Percentiles rank a stretch among this genome's conserved stretches.
Conservation (phyloP, 2,113 vertebrate genomes). For the Ceyx melanurus region DNA sequence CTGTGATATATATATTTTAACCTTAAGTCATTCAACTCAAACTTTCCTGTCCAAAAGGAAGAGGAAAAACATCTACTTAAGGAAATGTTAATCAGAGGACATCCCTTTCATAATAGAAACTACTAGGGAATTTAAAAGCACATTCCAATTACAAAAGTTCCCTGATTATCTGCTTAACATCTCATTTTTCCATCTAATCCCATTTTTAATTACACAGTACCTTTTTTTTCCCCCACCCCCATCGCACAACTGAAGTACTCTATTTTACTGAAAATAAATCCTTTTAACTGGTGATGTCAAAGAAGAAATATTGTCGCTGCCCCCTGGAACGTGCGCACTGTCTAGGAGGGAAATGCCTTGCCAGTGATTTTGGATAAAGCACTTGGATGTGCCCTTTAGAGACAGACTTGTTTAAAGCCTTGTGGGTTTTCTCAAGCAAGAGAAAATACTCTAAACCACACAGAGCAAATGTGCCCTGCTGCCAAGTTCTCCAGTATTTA, state of each 20-base stretch:
- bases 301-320: conserved; percentile 34
- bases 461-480: rapidly evolving
- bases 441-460: not conserved
- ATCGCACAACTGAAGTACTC: conserved; percentile 59
- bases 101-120: conserved; percentile 65
- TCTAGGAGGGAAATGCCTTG: conserved; percentile 38
- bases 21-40: conserved; percentile 37
- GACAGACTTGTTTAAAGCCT: not conserved
- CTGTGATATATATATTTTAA: conserved; percentile 42
- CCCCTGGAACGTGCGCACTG: conserved; percentile 16
- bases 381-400: not conserved
- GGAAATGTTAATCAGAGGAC: conserved; percentile 73
- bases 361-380: conserved; percentile 3
- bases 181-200: conserved; percentile 78
- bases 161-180: conserved; percentile 78
- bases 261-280: conserved; percentile 71
- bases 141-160: conserved; percentile 76
- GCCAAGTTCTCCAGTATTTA: not conserved
- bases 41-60: conserved; percentile 64
- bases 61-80: conserved; percentile 61
- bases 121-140: conserved; percentile 75
- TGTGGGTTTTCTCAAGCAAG: not conserved
- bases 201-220: conserved; percentile 76
- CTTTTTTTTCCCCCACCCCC: conserved; percentile 58
- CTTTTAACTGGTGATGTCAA: conserved; percentile 67